Percentiles rank a stretch among this genome's conserved stretches.
Evolutionary conservation across 2,888 invertebrate species (phyloP).

Genomic region (Sthenelais limicola): DNA sequence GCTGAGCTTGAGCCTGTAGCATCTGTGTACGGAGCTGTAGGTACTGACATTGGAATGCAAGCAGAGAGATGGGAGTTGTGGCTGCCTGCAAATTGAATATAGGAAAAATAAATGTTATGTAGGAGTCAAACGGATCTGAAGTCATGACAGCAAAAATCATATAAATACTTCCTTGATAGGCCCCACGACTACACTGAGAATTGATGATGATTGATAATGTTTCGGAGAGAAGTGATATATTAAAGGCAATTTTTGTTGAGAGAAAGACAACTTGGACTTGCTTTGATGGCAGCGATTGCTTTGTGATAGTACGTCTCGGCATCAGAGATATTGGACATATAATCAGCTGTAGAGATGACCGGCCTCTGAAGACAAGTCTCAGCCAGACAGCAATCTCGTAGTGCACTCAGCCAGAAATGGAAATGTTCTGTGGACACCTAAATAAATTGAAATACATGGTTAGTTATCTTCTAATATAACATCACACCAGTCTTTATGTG

Average conservation of each 20-base stretch:
- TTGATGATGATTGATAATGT: too few relatives aligned
- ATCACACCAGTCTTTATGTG: not conserved
- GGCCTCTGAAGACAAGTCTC: conserved; percentile 68
- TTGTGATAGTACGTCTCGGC: conserved; percentile 48
- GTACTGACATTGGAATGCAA: conserved; percentile 85
- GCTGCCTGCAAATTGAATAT: conserved; percentile 78
- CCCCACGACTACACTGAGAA: too few relatives aligned
- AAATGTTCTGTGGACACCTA: conserved; percentile 88
- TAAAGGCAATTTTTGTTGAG: too few relatives aligned
- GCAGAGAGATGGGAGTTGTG: conserved; percentile 78
- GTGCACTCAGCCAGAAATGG: conserved; percentile 88
- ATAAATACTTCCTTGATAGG: not conserved
- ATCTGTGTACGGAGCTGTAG: conserved; percentile 82
- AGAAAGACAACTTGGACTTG: too few relatives aligned
- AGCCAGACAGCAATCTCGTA: conserved; percentile 75
- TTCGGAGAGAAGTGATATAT: too few relatives aligned
- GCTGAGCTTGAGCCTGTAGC: conserved; percentile 79
- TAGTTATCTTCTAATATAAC: not conserved
- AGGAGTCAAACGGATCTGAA: too few relatives aligned
- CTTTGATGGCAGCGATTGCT: conserved; percentile 48
- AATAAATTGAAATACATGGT: not conserved
- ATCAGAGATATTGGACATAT: conserved; percentile 56
- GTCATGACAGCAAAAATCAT: too few relatives aligned
- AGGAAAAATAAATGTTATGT: too few relatives aligned
- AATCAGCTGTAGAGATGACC: conserved; percentile 43